Conservation (phyloP, 2,113 vertebrate genomes). For the Xyliphius kryptos region DNA sequence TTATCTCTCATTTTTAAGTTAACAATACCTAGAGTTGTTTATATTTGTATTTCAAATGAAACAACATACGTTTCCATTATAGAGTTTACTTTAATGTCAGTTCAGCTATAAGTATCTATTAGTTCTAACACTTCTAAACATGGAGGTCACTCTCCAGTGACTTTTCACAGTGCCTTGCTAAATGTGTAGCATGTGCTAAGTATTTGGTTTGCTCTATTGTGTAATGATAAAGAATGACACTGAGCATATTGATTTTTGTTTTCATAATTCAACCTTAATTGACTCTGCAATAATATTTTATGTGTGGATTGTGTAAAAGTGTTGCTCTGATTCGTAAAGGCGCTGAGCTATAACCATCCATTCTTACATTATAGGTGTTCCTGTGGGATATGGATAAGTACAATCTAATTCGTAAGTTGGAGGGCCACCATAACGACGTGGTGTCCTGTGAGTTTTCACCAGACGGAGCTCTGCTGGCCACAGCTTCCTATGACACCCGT, state of each 20-base stretch:
- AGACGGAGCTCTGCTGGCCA: slow-evolving; percentile 93
- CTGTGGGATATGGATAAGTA: slow-evolving; percentile 98
- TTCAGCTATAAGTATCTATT: too few relatives aligned
- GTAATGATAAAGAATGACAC: slow-evolving; percentile 75
- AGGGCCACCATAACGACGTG: slow-evolving; percentile 95
- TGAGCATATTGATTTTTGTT: slow-evolving; percentile 74
- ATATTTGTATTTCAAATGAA: too few relatives aligned
- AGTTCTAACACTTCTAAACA: too few relatives aligned
- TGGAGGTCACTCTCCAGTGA: slow-evolving; percentile 52
- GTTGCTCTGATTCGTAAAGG: not conserved
- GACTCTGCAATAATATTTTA: slow-evolving; percentile 15
- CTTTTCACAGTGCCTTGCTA: slow-evolving; percentile 47
- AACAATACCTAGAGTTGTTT: too few relatives aligned
- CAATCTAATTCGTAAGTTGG: slow-evolving; percentile 81
- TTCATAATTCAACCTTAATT: slow-evolving; percentile 49
- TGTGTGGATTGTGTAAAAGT: slow-evolving; percentile 1
- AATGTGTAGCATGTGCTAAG: slow-evolving; percentile 56
- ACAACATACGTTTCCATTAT: too few relatives aligned
- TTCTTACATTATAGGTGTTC: slow-evolving; percentile 77
- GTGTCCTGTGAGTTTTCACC: slow-evolving; percentile 98
- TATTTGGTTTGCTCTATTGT: slow-evolving; percentile 61
- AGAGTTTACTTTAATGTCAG: too few relatives aligned
- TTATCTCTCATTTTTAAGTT: too few relatives aligned
- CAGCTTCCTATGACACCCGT: slow-evolving; percentile 91
- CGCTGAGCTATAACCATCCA: slow-evolving; percentile 48